Evolutionary conservation across 2,797 vertebrate species (phyloP).

Genomic region (Myripristis murdjan): DNA sequence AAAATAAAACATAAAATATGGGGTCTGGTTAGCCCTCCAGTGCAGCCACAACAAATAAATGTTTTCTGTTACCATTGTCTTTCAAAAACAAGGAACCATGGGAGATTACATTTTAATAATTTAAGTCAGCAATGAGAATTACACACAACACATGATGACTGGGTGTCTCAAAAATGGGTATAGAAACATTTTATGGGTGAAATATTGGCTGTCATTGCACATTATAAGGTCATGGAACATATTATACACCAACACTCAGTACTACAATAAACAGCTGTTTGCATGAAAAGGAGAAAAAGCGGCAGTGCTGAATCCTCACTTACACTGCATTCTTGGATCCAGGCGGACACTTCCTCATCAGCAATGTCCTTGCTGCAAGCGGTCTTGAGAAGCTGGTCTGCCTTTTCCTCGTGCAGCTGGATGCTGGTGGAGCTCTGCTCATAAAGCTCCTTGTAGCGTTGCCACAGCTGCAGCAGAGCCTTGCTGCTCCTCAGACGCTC

Average conservation of each 20-base stretch:
- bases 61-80: too few relatives aligned
- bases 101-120: too few relatives aligned
- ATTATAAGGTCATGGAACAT: neutral
- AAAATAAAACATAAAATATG: neutral
- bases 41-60: too few relatives aligned
- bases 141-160: too few relatives aligned
- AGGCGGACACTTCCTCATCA: constrained; percentile 90
- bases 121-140: too few relatives aligned
- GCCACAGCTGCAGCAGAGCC: constrained; percentile 94
- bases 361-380: constrained; percentile 88
- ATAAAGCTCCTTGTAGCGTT: constrained; percentile 91
- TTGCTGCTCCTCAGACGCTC: constrained; percentile 92
- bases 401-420: constrained; percentile 86
- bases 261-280: neutral
- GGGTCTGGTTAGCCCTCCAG: too few relatives aligned
- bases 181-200: neutral
- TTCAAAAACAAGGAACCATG: too few relatives aligned
- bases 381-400: constrained; percentile 88
- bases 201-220: too few relatives aligned
- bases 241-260: neutral
- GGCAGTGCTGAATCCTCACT: constrained; percentile 51
- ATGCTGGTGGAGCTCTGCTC: constrained; percentile 84
- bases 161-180: neutral
- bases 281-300: neutral
- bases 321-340: constrained; percentile 93